Evolutionary conservation across 1,140 invertebrate genomes (phyloP), one percentile per base, ranked within the genome.

Genomic region (Ectropis grisescens): DNA sequence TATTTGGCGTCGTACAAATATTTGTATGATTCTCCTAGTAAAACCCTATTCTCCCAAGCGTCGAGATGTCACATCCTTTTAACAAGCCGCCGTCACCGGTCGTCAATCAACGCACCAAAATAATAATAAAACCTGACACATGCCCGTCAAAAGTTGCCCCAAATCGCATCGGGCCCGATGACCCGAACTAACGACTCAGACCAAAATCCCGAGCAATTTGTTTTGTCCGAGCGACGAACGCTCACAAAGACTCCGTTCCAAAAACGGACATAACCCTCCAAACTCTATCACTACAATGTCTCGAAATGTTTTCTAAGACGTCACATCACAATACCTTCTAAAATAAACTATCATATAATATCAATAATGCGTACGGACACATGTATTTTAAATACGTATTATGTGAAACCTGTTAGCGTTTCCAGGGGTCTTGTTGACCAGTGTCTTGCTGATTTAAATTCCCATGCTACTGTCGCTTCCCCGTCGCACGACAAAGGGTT

Each of bases 341-440:
- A 79, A 79, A 75, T 76, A 79, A 79, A 79, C 71, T 76, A 76
- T 79, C 69, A 79, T 79, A 78, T 74, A 75, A 79, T 79, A 79
- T 79, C 74, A 75, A 79, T 79, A 79, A 74, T 78, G 69, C 60
- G 61, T 71, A 65, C 43, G 62, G 68, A 79, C 70, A 79, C 61
- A 79, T 79, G 74, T 79, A 79, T 79, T 79, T 71, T 74, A 79
- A 79, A 79, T 66, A 66, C 62, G 60, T 71, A 79, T 79, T 79
- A 75, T 78, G 54, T 47, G 58, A 51, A 79, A 79, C 74, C 70
- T 69, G 74, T 79, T 79, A 58, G 64, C 62, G 47, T 54, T 62
- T 40, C 53, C 41, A 47, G 46, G 58, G 50, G 52, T 54, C 40
- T 48, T 44, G 38, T 41, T 47, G 34, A 45, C 37, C n/a, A n/a